Percentiles rank a stretch among this genome's conserved stretches.
Conservation (phyloP, 2,888 invertebrate species). For the Caenorhabditis sinica region DNA sequence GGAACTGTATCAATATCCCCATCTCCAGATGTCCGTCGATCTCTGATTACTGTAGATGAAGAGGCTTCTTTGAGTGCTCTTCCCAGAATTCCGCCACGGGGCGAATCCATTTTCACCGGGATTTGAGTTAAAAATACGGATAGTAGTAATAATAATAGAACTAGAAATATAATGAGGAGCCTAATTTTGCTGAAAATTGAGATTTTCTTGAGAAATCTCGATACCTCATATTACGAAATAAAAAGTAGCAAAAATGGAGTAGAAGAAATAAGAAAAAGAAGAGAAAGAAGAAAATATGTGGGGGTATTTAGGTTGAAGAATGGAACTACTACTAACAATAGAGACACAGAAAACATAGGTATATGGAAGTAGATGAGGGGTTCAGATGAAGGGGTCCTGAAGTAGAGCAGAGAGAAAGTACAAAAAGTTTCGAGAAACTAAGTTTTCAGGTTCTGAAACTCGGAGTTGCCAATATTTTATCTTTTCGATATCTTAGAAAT, state of each 20-base stretch:
- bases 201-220: background rate
- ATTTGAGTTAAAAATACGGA: background rate
- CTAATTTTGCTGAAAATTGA: conserved; percentile 17
- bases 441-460: background rate
- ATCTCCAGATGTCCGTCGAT: conserved; percentile 4
- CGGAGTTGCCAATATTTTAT: background rate
- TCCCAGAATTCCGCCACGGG: conserved; percentile 61
- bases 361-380: background rate
- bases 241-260: background rate
- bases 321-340: conserved; percentile 12
- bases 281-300: background rate
- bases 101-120: conserved; percentile 52
- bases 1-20: conserved; percentile 46
- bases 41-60: background rate
- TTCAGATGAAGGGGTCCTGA: background rate
- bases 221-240: background rate
- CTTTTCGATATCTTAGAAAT: background rate
- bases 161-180: background rate
- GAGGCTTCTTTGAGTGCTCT: conserved; percentile 43
- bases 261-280: conserved; percentile 14
- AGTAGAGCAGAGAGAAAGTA: background rate
- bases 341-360: conserved; percentile 27
- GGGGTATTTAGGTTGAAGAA: conserved; percentile 12
- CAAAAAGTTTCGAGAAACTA: background rate
- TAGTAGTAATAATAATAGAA: conserved; percentile 4